A percentile compares a stretch with the other conserved stretches of the same genome.
Conservation (phyloP, 2,797 vertebrate species). For the Parambassis ranga region DNA sequence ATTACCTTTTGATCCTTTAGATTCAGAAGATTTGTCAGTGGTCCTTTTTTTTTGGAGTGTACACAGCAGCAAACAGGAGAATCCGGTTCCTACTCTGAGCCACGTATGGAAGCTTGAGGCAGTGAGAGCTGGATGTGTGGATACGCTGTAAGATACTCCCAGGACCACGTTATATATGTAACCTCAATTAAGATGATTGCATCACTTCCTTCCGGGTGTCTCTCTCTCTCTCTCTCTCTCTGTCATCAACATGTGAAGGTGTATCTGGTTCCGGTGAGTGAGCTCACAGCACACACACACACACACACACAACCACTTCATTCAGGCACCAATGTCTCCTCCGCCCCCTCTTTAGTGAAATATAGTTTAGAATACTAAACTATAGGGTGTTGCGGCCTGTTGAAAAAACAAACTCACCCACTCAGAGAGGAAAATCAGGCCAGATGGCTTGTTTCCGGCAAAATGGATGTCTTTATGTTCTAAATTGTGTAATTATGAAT, state of each 20-base stretch:
- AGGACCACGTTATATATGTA: slow-evolving; percentile 66
- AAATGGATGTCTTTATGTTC: slow-evolving; percentile 14
- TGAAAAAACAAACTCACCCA: slow-evolving; percentile 75
- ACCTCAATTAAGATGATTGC: slow-evolving; percentile 59
- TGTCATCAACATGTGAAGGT: slow-evolving; percentile 50
- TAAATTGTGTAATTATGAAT: neutral
- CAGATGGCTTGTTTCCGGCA: slow-evolving; percentile 64
- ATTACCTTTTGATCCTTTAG: slow-evolving; percentile 28
- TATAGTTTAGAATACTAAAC: slow-evolving; percentile 74
- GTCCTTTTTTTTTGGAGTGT: slow-evolving; percentile 16
- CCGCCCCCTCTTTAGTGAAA: slow-evolving; percentile 68
- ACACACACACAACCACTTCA: slow-evolving; percentile 46
- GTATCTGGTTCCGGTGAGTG: slow-evolving; percentile 49
- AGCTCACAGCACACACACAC: slow-evolving; percentile 53
- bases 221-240: slow-evolving; percentile 48
- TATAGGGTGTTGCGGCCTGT: slow-evolving; percentile 78
- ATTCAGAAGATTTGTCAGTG: slow-evolving; percentile 10
- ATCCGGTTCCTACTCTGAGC: slow-evolving; percentile 10
- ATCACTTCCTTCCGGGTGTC: slow-evolving; percentile 79
- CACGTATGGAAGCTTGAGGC: slow-evolving; percentile 20
- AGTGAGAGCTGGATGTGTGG: slow-evolving; percentile 38
- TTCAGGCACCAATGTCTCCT: slow-evolving; percentile 53
- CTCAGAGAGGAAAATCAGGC: slow-evolving; percentile 68
- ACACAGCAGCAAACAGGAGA: slow-evolving; percentile 18
- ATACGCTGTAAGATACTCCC: slow-evolving; percentile 47